Evolutionary conservation across 1,140 invertebrate species (phyloP).

Genomic region (Cyclina sinensis): DNA sequence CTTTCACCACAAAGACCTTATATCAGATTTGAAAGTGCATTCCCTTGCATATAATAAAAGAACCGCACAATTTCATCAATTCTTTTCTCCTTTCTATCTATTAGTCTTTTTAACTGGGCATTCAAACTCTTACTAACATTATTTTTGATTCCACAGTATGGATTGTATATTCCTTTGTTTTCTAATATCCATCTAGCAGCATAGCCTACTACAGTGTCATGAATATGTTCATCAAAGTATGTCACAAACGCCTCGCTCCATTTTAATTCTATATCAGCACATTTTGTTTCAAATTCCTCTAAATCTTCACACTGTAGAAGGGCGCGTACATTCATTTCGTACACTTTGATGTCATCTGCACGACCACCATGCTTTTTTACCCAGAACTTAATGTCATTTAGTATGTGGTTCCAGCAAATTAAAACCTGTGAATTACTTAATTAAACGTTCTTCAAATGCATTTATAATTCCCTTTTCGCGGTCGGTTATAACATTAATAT

Average conservation of each 20-base stretch:
- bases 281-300: slow-evolving; percentile 40
- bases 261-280: slow-evolving; percentile 19
- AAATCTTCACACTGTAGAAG: slow-evolving; percentile 17
- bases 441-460: slow-evolving; percentile 26
- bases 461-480: slow-evolving; percentile 38
- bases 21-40: background rate
- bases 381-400: slow-evolving; percentile 46
- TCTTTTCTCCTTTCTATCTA: slow-evolving; percentile 3
- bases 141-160: slow-evolving; percentile 39
- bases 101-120: slow-evolving; percentile 19
- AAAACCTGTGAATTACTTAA: background rate
- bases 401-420: slow-evolving; percentile 52
- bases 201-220: background rate
- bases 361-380: slow-evolving; percentile 17
- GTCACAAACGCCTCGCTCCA: slow-evolving; percentile 44
- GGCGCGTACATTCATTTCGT: background rate
- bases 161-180: slow-evolving; percentile 27
- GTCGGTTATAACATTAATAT: slow-evolving; percentile 28
- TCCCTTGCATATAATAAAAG: slow-evolving; percentile 44
- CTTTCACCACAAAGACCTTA: slow-evolving; percentile 31
- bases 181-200: slow-evolving; percentile 33
- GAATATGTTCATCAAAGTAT: slow-evolving; percentile 49
- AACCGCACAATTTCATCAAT: slow-evolving; percentile 34
- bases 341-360: slow-evolving; percentile 14
- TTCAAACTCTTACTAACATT: slow-evolving; percentile 18